Conservation (phyloP, 2,113 vertebrate species). For the Plestiodon gilberti region DNA sequence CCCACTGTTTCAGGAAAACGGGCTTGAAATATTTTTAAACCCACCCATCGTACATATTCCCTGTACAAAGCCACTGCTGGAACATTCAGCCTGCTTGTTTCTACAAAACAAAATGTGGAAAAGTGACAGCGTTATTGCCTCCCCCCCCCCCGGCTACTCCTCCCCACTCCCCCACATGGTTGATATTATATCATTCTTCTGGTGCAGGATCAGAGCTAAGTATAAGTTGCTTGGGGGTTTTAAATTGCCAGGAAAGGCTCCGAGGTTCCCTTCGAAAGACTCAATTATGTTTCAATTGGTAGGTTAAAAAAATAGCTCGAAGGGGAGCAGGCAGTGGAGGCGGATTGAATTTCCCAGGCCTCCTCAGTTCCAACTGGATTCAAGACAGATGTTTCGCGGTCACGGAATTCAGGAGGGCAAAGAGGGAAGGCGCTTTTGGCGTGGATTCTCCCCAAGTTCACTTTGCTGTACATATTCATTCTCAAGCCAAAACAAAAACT, state of each 20-base stretch:
- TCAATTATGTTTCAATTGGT: constrained; percentile 30
- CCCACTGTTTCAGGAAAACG: too few relatives aligned
- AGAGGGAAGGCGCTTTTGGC: background rate
- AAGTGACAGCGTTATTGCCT: background rate
- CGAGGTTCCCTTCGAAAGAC: constrained; percentile 20
- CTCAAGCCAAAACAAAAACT: constrained; percentile 29
- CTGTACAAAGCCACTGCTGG: too few relatives aligned
- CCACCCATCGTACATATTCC: too few relatives aligned
- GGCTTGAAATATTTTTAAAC: too few relatives aligned
- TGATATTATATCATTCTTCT: background rate
- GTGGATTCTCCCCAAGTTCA: background rate
- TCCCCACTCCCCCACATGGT: too few relatives aligned
- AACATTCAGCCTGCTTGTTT: too few relatives aligned
- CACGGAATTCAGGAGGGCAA: constrained; percentile 23
- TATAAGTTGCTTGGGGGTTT: background rate
- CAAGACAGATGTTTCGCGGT: background rate
- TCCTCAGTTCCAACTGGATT: background rate
- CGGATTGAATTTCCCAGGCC: constrained; percentile 11
- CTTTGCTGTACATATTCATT: constrained; percentile 33
- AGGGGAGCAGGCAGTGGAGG: background rate
- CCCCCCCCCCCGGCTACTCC: background rate
- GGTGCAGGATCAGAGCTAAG: background rate
- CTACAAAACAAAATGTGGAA: background rate
- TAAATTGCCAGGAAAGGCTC: background rate
- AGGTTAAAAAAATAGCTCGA: constrained; percentile 20